These are phyloP conservation scores for Urocitellus parryii DNA, from an alignment of 2,113 vertebrate species.

Conservation along the genomic window DNA sequence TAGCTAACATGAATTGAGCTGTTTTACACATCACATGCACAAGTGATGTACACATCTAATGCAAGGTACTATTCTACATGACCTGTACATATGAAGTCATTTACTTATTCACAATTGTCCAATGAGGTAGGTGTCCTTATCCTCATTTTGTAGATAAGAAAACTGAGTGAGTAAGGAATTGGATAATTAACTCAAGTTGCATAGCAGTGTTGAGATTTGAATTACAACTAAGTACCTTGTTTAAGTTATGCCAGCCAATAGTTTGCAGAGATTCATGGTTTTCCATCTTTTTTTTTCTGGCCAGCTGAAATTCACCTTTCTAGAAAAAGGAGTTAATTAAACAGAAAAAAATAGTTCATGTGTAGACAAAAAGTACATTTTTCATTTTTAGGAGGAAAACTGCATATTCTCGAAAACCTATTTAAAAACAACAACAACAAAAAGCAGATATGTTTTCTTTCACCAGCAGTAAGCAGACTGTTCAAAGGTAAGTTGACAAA, in stretches of 20 bases:
- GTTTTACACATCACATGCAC: not conserved
- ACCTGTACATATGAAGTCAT: not conserved
- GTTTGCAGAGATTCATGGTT: not conserved
- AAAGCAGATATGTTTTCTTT: not conserved
- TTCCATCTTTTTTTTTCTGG: not conserved
- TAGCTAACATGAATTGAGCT: not conserved
- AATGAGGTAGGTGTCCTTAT: not conserved
- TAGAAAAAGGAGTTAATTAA: conserved; percentile 12
- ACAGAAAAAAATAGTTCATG: not conserved
- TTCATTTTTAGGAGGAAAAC: not conserved
- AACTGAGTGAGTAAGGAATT: not conserved
- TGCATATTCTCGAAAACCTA: not conserved
- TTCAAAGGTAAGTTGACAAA: not conserved
- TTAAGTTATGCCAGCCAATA: not conserved
- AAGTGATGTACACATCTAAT: not conserved
- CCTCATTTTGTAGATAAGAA: not conserved
- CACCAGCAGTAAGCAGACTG: not conserved
- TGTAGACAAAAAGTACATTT: not conserved
- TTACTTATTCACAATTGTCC: not conserved
- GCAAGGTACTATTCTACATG: not conserved
- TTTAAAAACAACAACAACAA: not conserved
- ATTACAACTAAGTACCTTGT: not conserved
- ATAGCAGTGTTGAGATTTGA: not conserved
- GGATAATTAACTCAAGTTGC: not conserved
- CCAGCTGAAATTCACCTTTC: not conserved